Evolutionary conservation across 1,140 invertebrate species (phyloP), one percentile per base, ranked within the genome.

Genomic region (Teleopsis dalmanni): DNA sequence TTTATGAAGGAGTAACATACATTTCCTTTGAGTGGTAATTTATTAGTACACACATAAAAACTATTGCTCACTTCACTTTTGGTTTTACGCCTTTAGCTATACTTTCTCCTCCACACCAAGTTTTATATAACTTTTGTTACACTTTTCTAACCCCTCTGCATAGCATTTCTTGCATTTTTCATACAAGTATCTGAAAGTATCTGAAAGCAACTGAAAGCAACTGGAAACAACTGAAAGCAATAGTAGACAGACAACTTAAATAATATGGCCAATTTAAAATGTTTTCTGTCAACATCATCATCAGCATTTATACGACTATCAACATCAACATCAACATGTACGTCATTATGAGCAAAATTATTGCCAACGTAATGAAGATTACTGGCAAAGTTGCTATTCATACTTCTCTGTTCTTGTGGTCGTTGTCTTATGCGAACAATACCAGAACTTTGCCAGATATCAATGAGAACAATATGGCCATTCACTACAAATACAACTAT

Each of bases 401-500:
- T n/a, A 31, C n/a, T n/a, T n/a, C n/a, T n/a, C n/a, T n/a, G n/a
- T n/a, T n/a, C n/a, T n/a, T n/a, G n/a, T n/a, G n/a, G n/a, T n/a
- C n/a, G n/a, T n/a, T n/a, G n/a, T n/a, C n/a, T n/a, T n/a, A n/a
- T 23, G 22, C 26, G 6, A 29, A 18, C 18, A n/a, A 29, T 25
- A 31, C 42, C 25, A 33, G n/a, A 2, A 42, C 9, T 16, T 13
- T 16, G 40, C 11, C 22, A 34, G 9, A 45, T 23, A 23, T 9
- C 33, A 8, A 34, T 10, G 9, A 45, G 19, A 23, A 4, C 33
- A 8, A 34, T 10, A 35, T 19, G 31, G 25, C 41, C 14, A 35
- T 46, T 22, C 44, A 35, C 29, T 16, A 8, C 44, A 34, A 46
- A 34, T 34, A 34, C 44, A 36, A 46, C 44, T 36, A 36, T 46